Base-by-base conservation (phyloP, 2,797 vertebrate species). In the Mionectes olivaceus region DNA sequence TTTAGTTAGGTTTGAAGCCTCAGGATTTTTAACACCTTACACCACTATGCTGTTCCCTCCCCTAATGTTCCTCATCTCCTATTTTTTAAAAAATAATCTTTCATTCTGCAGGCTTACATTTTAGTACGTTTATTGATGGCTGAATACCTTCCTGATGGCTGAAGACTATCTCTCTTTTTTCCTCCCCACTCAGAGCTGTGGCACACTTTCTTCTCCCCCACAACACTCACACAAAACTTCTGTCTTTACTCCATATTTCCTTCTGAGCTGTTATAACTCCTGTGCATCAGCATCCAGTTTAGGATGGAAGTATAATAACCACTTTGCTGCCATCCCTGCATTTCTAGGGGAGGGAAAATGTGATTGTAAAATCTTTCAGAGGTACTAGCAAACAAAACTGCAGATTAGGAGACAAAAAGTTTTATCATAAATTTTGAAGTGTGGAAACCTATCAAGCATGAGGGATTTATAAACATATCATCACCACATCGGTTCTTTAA, bases 391-490 rank as follows among this genome's bases (percentile, higher is more conserved):
- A 73, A 47, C 27, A 52, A 59, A 80, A 35, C 3, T 41, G 8
- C 19, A 83, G 24, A 50, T 22, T 28, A 70, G 23, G 22, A n/a
- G 10, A 47, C 24, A 46, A 65, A 73, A 70, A 46, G 11, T 0
- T 2, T 33, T 32, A 11, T 19, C 0, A 0, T 11, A 27, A 23
- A 32, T 69, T 82, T 59, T 82, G n/a, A 68, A 63, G 22, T 0
- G 1, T 19, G 17, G 9, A n/a, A 68, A 37, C 11, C 7, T 35
- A 60, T 39, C 16, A 30, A 61, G 23, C 8, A 35, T 22, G 22
- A 32, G 2, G 39, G 33, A 24, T 53, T 82, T 56, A 35, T 57
- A 60, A 76, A 61, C 1, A 23, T 18, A 50, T 11, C 7, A 32
- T 22, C 22, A 50, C 24, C 27, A 39, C 28, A 19, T 21, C 18